Percentiles rank a stretch among this genome's conserved stretches.
phyloP scores from a whole-genome alignment of 2,888 invertebrate species.

The Rhagonycha lutea region DNA sequence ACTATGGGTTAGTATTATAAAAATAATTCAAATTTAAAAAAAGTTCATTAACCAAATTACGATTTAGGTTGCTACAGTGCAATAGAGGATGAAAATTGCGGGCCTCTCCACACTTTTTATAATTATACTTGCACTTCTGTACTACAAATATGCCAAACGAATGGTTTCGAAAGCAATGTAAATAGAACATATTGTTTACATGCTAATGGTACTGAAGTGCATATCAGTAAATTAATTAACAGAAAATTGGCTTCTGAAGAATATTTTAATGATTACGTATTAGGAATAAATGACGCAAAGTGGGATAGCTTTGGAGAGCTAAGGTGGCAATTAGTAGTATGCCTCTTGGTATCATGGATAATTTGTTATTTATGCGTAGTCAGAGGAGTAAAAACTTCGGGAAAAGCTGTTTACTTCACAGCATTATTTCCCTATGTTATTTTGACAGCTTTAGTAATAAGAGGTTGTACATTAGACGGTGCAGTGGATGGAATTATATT shows the following conservation, averaged over 20 bases:
- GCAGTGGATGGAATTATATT: conserved; percentile 72
- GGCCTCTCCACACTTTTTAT: conserved; percentile 59
- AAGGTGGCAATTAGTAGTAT: conserved; percentile 81
- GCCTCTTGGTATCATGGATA: conserved; percentile 78
- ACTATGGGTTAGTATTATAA: conserved; percentile 59
- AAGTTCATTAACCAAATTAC: neutral
- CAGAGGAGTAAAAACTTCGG: conserved; percentile 86
- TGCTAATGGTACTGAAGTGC: conserved; percentile 43
- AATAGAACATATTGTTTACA: conserved; percentile 58
- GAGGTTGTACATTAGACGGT: conserved; percentile 65
- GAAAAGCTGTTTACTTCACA: conserved; percentile 79
- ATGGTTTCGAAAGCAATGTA: conserved; percentile 50
- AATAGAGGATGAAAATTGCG: conserved; percentile 61
- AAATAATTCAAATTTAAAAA: neutral
- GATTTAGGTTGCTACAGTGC: conserved; percentile 68
- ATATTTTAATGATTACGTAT: conserved; percentile 71
- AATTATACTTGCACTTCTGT: conserved; percentile 58
- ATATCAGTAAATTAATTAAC: conserved; percentile 60
- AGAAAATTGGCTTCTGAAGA: conserved; percentile 60
- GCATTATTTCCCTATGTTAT: conserved; percentile 74
- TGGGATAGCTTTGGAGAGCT: conserved; percentile 78
- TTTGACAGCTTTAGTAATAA: conserved; percentile 65
- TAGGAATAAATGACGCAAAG: conserved; percentile 73
- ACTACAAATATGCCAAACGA: conserved; percentile 56
- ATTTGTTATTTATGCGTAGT: conserved; percentile 86